Base-by-base conservation (phyloP, 2,888 invertebrate species). In the Lasiommata megera region DNA sequence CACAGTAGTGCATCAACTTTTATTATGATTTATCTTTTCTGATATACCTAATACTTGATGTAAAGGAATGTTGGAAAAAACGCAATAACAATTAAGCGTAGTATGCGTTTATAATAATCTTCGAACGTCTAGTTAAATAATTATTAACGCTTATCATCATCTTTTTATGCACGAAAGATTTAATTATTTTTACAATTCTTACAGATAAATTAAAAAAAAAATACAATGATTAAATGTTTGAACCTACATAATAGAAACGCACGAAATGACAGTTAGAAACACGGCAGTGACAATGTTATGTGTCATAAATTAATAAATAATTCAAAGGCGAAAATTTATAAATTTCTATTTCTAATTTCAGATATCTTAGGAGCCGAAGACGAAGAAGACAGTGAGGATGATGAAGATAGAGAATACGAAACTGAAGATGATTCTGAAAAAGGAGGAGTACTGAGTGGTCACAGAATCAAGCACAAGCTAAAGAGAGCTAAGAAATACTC, bases 401-500 rank as follows among this genome's bases (percentile, higher is more conserved):
- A 79, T 1, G 82, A 81, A 46, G 77, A 76, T 14, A 78, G 79
- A 14, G 79, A 79, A 53, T 74, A 71, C 50, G 79, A 76, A 50
- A 76, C 76, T 14, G 82, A 82, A 61, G 77, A 74, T 17, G 72
- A 75, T 14, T 12, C 51, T 5, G 56, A 18, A 28, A 56, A 54
- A 16, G 54, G 40, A 7, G 56, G 53, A 5, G 28, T 12, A 7
- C 34, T 54, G 0, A 31, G 12, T 38, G 66, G 64, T 9, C 72
- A 73, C 59, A 69, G 70, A 43, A 72, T 67, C 28, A 69, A 67
- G 36, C 73, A 74, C 56, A 70, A 71, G 16, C 65, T 73, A 18
- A 62, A 67, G 0, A 60, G 36, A 38, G 58, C 47, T 9, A 93
- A 92, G 69, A 70, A 89, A 36, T 91, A 93, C 66, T 93, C 93